A percentile compares a stretch with the other conserved stretches of the same genome.
phyloP scores from a whole-genome alignment of 2,113 vertebrate genomes.

The Chloropsis cyanopogon region DNA sequence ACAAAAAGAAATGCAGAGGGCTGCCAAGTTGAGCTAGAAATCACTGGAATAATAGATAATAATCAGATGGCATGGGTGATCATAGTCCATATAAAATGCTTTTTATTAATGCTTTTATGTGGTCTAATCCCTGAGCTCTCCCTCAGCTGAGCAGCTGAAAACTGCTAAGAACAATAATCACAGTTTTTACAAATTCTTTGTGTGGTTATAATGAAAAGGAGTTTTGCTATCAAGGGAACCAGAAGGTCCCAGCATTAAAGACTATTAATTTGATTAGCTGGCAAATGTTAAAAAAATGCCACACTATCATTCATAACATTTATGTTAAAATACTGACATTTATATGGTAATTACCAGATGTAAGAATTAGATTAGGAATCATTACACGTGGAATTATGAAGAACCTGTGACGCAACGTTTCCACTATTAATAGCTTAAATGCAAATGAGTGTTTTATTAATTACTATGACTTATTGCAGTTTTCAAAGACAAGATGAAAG shows the following conservation, averaged over 20 bases:
- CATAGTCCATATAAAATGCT: neutral
- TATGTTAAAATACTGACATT: neutral
- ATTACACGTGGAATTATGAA: neutral
- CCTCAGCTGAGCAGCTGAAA: neutral
- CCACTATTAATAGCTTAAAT: neutral
- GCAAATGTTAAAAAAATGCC: neutral
- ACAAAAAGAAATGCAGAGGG: neutral
- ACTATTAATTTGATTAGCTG: neutral
- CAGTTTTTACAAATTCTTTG: neutral
- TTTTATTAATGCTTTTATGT: neutral
- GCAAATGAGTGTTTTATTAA: neutral
- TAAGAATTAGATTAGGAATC: slow-evolving; percentile 11
- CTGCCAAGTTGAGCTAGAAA: neutral
- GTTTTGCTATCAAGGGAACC: neutral
- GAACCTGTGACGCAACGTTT: neutral
- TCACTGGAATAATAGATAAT: neutral
- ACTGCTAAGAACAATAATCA: neutral
- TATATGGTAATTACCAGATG: slow-evolving; percentile 5
- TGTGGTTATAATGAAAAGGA: neutral
- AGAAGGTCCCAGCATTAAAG: neutral
- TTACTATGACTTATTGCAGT: neutral
- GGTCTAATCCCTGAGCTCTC: neutral
- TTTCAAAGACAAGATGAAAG: neutral
- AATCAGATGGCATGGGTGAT: neutral
- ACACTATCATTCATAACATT: neutral